Evolutionary conservation across 2,888 invertebrate genomes (phyloP), one percentile per base, ranked within the genome.

Genomic region (Tromatobia lineatoria): DNA sequence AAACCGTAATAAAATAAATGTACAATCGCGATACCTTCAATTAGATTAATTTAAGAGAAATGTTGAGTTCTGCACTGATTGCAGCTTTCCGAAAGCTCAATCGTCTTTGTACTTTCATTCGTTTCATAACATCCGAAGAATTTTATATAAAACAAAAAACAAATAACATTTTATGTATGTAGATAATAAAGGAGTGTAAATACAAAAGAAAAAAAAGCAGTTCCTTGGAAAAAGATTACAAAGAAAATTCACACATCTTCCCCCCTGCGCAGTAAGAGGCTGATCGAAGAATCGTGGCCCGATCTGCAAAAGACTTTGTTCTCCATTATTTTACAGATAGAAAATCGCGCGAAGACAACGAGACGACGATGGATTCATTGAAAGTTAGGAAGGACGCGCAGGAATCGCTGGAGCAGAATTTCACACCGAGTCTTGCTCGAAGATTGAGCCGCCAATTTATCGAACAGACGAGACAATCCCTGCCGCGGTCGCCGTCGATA

Each of bases 371-470:
- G 75, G 81, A 85, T 18, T 61, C 54, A 11, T 57, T 77, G 69
- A 54, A 13, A 67, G 80, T 88, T 25, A 80, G 85, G 66, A 90
- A 88, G 76, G 90, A 91, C 71, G 84, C 89, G 38, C 90, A 88
- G 70, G 91, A 91, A 29, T 86, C 89, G 11, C 69, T 91, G 71
- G 91, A 92, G 74, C 80, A 91, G 66, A 92, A 85, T 82, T 93
- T 93, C 82, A 94, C 94, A 45, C 94, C 94, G 25, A 91, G 92
- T 81, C 83, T 94, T 81, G 92, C 94, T 50, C 90, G 92, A 15
- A 88, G 94, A 11, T 84, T 94, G 85, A 93, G 92, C 82, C 90
- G 92, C 13, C 93, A 92, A 59, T 91, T 93, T 83, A 91, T 92
- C 87, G 93, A 93, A 83, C 91, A 91, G 78, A 92, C 92, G 15